phyloP scores from a whole-genome alignment of 2,797 vertebrate species.

The Acipenser transmontanus region DNA sequence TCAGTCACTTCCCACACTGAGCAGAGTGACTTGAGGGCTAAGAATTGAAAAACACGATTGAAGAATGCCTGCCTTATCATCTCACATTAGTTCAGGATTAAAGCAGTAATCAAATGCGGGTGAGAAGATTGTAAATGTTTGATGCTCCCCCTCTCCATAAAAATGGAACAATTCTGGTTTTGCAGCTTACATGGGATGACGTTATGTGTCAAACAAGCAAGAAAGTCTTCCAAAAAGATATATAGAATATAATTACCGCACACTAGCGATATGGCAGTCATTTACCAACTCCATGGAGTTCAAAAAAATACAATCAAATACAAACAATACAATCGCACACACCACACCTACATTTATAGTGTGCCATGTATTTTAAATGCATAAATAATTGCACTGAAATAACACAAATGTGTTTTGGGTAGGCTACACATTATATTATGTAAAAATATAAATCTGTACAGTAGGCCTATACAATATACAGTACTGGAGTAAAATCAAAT shows the following conservation, averaged over 20 bases:
- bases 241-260: not conserved
- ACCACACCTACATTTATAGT: too few relatives aligned
- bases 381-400: too few relatives aligned
- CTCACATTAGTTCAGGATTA: conserved; percentile 7
- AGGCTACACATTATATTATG: too few relatives aligned
- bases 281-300: not conserved
- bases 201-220: not conserved
- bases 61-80: not conserved
- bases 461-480: too few relatives aligned
- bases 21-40: not conserved
- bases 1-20: conserved; percentile 5
- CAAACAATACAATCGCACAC: too few relatives aligned
- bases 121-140: not conserved
- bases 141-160: not conserved
- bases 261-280: not conserved
- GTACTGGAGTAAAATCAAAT: too few relatives aligned
- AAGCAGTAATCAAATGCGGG: conserved; percentile 3
- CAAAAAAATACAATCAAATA: too few relatives aligned
- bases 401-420: too few relatives aligned
- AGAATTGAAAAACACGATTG: not conserved
- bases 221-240: not conserved
- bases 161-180: not conserved
- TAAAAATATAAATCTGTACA: too few relatives aligned
- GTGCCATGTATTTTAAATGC: too few relatives aligned
- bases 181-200: not conserved